Conservation (phyloP, 2,888 invertebrate species). For the Mythimna albipuncta region DNA sequence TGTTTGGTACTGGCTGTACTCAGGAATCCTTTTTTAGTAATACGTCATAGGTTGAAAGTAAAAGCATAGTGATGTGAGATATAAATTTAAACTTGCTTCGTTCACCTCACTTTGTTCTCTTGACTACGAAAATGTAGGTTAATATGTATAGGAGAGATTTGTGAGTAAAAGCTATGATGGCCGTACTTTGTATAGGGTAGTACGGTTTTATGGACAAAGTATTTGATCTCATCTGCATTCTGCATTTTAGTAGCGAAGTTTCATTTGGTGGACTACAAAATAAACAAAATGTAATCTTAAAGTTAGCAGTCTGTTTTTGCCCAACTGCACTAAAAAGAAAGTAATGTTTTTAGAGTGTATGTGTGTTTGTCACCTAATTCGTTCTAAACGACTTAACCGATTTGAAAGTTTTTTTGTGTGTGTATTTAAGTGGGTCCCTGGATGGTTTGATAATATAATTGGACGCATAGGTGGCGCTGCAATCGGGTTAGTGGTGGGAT, state of each 20-base stretch:
- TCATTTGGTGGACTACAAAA: background rate
- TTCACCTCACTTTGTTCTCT: conserved; percentile 18
- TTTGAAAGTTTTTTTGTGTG: too few species aligned
- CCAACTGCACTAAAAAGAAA: too few species aligned
- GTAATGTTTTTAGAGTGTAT: too few species aligned
- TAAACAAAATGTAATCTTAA: background rate
- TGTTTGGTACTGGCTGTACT: conserved; percentile 62
- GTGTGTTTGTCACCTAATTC: too few species aligned
- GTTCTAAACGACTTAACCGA: too few species aligned
- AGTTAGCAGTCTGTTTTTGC: too few species aligned
- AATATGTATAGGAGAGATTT: conserved; percentile 11
- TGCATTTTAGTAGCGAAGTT: conserved; percentile 8
- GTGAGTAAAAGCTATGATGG: conserved; percentile 5
- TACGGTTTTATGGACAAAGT: conserved; percentile 29
- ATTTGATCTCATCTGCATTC: conserved; percentile 32
- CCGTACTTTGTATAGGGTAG: conserved; percentile 2
- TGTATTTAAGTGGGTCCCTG: too few species aligned
- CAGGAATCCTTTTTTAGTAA: conserved; percentile 69
- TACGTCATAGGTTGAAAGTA: conserved; percentile 70
- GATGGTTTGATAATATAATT: too few species aligned
- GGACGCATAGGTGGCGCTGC: too few species aligned
- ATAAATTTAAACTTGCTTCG: conserved; percentile 51
- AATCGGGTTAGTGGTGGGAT: too few species aligned
- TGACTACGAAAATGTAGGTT: conserved; percentile 11
- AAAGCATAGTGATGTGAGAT: conserved; percentile 71